Conservation (phyloP, 2,797 vertebrate genomes). For the Microchirus variegatus region DNA sequence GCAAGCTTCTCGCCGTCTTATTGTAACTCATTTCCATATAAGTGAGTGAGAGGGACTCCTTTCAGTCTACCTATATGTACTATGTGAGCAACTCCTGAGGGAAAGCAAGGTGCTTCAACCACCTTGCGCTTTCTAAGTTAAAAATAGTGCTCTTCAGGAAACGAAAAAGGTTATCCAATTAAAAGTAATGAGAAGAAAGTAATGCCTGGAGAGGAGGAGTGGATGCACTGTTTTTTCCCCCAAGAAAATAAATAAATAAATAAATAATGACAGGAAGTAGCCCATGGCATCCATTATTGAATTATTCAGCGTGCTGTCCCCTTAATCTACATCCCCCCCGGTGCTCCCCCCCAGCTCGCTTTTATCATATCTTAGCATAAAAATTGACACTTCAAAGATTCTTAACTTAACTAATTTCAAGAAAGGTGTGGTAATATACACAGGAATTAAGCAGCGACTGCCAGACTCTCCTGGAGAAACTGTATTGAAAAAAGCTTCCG, state of each 20-base stretch:
- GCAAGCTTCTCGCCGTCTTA: slow-evolving; percentile 38
- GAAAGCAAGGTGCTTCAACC: slow-evolving; percentile 46
- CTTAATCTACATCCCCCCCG: slow-evolving; percentile 30
- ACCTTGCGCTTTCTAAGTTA: slow-evolving; percentile 64
- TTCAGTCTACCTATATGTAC: slow-evolving; percentile 49
- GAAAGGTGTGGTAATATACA: slow-evolving; percentile 17
- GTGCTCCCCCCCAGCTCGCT: slow-evolving; percentile 9
- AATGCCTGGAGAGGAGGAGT: slow-evolving; percentile 58
- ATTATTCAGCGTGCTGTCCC: slow-evolving; percentile 64
- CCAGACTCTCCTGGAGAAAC: slow-evolving; percentile 6
- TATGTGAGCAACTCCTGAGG: slow-evolving; percentile 48
- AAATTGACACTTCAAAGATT: slow-evolving; percentile 56
- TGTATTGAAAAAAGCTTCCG: too few species aligned
- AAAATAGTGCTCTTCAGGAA: slow-evolving; percentile 68
- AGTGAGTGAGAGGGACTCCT: slow-evolving; percentile 27
- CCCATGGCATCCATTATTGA: slow-evolving; percentile 49
- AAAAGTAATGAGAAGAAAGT: slow-evolving; percentile 68
- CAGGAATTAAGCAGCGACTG: slow-evolving; percentile 1
- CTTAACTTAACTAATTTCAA: slow-evolving; percentile 45
- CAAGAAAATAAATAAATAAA: slow-evolving; percentile 55
- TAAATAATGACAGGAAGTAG: slow-evolving; percentile 53
- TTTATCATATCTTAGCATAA: slow-evolving; percentile 59
- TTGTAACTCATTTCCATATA: slow-evolving; percentile 68
- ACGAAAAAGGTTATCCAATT: slow-evolving; percentile 78
- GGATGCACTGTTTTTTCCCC: slow-evolving; percentile 39